Evolutionary conservation across 2,113 vertebrate genomes (phyloP).

Genomic region (Lepisosteus oculatus): DNA sequence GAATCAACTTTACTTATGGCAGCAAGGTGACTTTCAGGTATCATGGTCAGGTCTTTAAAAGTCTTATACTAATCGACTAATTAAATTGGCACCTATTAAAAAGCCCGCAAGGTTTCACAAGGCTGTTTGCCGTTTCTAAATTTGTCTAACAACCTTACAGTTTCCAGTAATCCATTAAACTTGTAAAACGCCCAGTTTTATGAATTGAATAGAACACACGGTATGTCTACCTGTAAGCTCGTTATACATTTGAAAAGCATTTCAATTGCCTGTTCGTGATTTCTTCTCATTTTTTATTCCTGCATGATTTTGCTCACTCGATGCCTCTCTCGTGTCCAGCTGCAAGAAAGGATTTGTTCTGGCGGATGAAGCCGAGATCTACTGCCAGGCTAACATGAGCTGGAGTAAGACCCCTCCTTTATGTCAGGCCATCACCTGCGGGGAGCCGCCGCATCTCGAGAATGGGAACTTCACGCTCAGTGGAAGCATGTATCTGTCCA

Average conservation of each 20-base stretch:
- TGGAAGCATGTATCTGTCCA: constrained; percentile 78
- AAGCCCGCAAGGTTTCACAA: too few species aligned
- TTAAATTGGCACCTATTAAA: too few species aligned
- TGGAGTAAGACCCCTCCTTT: constrained; percentile 77
- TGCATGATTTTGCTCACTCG: not conserved
- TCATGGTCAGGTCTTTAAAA: constrained; percentile 41
- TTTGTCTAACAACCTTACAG: too few species aligned
- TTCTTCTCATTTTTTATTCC: not conserved
- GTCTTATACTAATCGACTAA: too few species aligned
- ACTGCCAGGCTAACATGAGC: constrained; percentile 75
- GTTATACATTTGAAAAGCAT: too few species aligned
- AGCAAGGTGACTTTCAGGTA: constrained; percentile 92
- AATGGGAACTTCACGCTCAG: constrained; percentile 71
- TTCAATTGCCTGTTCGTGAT: too few species aligned
- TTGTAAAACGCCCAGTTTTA: too few species aligned
- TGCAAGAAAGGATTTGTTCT: constrained; percentile 81
- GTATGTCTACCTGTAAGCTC: too few species aligned
- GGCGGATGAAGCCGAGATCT: constrained; percentile 72
- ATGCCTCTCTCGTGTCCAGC: constrained; percentile 54
- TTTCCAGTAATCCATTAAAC: too few species aligned
- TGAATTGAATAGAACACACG: too few species aligned
- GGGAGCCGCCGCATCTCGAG: constrained; percentile 62
- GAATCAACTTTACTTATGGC: constrained; percentile 81
- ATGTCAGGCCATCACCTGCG: constrained; percentile 82
- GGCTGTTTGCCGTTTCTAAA: too few species aligned